Base-by-base conservation (phyloP, 2,888 invertebrate species). In the Blastobasis adustella region DNA sequence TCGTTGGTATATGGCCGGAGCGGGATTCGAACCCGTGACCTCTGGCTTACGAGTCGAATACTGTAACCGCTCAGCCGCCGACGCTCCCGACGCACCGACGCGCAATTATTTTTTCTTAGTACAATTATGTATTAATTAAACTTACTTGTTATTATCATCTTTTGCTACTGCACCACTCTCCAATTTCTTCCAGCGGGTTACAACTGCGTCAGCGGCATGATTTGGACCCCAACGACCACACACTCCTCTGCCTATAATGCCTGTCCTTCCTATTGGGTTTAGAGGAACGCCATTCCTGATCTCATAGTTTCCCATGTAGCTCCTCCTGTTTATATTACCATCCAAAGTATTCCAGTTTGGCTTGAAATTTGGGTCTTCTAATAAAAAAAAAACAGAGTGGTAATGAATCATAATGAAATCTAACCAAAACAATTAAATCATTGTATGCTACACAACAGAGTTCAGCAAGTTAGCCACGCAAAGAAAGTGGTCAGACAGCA, bases 181-280 rank as follows among this genome's bases (percentile, higher is more conserved):
- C 39, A 63, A 47, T 48, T 89, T 80, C 71, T 95, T 95, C 96
- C 96, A 98, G 62, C 97, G 91, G 0, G 98, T 98, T 0, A 99
- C 97, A 53, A 99, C 92, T 0, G 98, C 97, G 86, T 99, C 99
- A 1, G 96, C 98, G 0, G 99, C 99, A 88, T 99, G 99, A 81
- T 99, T 99, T 0, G 98, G 98, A 3, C 98, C 98, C 98, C 98
- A 99, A 52, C 95, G 91, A 0, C 98, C 98, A 38, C 99, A 88
- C 10, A 94, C 73, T 23, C 98, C 99, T 59, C 99, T 86, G 0
- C 98, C 98, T 56, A 69, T 68, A 0, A 99, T 70, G 0, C 99
- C 99, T 37, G 99, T 99, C 54, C 99, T 90, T 6, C 99, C 99
- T 50, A 90, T 80, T 0, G 97, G 97, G 85, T 99, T 99, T n/a